Conservation (phyloP, 2,113 vertebrate species). For the Elachura formosa region DNA sequence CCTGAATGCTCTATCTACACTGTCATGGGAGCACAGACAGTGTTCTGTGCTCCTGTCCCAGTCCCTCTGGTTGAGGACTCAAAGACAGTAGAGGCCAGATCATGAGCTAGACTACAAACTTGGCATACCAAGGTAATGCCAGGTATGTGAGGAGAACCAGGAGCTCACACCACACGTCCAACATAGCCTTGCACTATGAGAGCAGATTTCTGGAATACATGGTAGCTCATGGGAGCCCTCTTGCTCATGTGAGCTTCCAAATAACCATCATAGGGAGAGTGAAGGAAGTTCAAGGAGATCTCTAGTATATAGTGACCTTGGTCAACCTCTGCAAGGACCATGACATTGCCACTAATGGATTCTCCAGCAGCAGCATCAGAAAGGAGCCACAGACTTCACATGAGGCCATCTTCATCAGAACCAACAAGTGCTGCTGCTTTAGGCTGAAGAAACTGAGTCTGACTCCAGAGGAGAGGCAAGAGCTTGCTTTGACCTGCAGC, state of each 20-base stretch:
- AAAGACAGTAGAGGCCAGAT: background rate
- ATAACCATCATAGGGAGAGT: background rate
- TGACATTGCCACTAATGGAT: background rate
- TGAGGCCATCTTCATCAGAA: background rate
- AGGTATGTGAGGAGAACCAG: background rate
- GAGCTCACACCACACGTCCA: background rate
- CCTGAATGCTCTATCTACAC: background rate
- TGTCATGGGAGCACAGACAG: background rate
- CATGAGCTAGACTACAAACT: background rate
- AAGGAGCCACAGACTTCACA: background rate
- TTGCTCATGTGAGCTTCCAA: fast-evolving
- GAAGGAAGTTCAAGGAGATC: background rate
- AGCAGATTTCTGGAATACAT: background rate
- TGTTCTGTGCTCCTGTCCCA: background rate
- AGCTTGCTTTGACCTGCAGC: background rate
- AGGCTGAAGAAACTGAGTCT: background rate
- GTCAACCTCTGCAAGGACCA: background rate
- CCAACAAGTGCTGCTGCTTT: background rate
- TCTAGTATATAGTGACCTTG: background rate
- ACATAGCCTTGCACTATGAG: fast-evolving
- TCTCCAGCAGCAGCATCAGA: background rate
- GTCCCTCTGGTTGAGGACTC: background rate
- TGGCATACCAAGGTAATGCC: fast-evolving
- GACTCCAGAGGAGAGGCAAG: background rate
- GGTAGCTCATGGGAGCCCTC: background rate